Percentiles rank a stretch among this genome's conserved stretches.
Evolutionary conservation across 2,888 invertebrate genomes (phyloP).

Genomic region (Drosophila robusta): DNA sequence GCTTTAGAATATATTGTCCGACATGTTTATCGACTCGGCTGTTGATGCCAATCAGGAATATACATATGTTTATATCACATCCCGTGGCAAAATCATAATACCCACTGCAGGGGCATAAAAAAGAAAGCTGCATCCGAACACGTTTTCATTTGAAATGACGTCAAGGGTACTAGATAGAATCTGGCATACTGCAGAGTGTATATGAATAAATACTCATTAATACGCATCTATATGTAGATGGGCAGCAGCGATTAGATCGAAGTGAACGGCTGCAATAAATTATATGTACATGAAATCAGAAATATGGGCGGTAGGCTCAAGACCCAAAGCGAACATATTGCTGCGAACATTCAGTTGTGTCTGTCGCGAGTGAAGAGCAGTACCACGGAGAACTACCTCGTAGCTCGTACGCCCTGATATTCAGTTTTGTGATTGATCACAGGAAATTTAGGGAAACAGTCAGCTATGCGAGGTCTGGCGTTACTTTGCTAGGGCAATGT

Average conservation of each 20-base stretch:
- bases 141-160: conserved; percentile 1
- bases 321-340: conserved; percentile 1
- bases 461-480: conserved; percentile 3
- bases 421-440: neutral
- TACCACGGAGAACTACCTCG: neutral
- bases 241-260: conserved; percentile 37
- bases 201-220: neutral
- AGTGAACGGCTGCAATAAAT: conserved; percentile 42
- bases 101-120: too few relatives aligned
- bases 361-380: conserved; percentile 26
- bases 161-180: conserved; percentile 8
- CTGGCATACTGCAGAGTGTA: conserved; percentile 2
- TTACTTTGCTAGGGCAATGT: neutral
- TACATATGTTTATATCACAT: too few relatives aligned
- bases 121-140: neutral
- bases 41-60: too few relatives aligned
- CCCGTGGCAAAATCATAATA: too few relatives aligned
- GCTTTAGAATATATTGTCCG: too few relatives aligned
- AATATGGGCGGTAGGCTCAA: conserved; percentile 8
- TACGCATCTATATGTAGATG: conserved; percentile 11
- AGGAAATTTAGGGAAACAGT: neutral
- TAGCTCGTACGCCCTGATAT: neutral
- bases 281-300: neutral
- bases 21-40: too few relatives aligned
- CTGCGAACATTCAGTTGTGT: conserved; percentile 32